Base-by-base conservation (phyloP, 2,888 invertebrate genomes). In the Lasioglossum morio region DNA sequence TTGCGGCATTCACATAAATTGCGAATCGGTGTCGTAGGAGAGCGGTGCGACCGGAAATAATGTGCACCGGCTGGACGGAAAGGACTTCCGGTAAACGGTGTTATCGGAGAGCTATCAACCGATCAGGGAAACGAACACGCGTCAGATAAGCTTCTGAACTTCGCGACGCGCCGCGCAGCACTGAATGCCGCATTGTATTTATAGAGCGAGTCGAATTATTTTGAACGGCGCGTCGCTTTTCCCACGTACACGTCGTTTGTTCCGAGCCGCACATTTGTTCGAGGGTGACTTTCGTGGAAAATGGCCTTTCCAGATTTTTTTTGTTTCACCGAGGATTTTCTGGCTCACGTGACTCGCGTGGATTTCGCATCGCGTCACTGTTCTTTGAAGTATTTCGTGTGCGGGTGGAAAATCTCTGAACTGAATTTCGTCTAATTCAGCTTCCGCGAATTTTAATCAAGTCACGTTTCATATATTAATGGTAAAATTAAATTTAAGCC, bases 171-270 rank as follows among this genome's bases (percentile, higher is more conserved):
- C 93, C 92, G 93, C 92, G 92, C 91, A 92, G 92, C 90, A 95
- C 95, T 95, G 94, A 95, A 92, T 94, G 94, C 93, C 94, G 94
- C 92, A 94, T 95, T 94, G 95, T 95, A 95, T 95, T 95, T 95
- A 95, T 95, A 95, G 95, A 95, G 93, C 92, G 88, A 94, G 91
- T 92, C 85, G 90, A 91, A 94, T 94, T 94, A 94, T 94, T 94
- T 94, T 92, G 85, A 94, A 94, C 93, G 78, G 82, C 90, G 82
- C 90, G 92, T 89, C 92, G 92, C 92, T 92, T 93, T 94, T 93
- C 93, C 92, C 93, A 92, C 93, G 92, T 91, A 91, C 80, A 80
- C 81, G 84, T 81, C 86, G 87, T 87, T 89, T 87, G 77, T 86
- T 77, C 79, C 23, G 81, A 79, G 80, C 69, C 81, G 66, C 79